These are phyloP conservation scores for Corydoras sp. DNA, from an alignment of 2,113 vertebrate genomes.

Conservation along the genomic window DNA sequence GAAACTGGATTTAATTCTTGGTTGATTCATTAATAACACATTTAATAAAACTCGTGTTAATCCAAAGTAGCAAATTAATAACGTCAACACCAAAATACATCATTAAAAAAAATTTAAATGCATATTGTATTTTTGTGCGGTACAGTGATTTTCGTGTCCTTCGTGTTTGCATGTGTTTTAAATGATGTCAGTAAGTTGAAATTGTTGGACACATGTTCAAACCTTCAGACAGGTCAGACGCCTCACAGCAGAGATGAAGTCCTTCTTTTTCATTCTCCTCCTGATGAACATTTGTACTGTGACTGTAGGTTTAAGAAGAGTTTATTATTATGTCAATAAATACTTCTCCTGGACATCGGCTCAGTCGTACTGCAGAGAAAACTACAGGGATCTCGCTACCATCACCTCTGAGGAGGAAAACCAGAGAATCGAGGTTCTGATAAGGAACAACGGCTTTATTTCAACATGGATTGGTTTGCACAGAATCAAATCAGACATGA, in stretches of 20 bases:
- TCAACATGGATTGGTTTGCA: slow-evolving; percentile 25
- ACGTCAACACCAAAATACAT: too few relatives aligned
- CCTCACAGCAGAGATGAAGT: slow-evolving; percentile 19
- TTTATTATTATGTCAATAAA: background rate
- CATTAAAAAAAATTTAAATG: too few relatives aligned
- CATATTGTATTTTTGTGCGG: too few relatives aligned
- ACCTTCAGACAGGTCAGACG: background rate
- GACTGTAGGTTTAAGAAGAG: background rate
- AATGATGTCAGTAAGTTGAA: background rate
- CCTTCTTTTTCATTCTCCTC: background rate
- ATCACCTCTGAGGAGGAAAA: background rate
- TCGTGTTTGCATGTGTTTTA: background rate
- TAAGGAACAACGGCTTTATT: too few relatives aligned
- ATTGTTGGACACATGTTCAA: background rate
- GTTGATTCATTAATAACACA: too few relatives aligned
- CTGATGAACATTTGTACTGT: background rate
- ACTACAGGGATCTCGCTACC: slow-evolving; percentile 9
- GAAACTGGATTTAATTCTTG: too few relatives aligned
- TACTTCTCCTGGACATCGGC: background rate
- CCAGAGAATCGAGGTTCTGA: background rate
- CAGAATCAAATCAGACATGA: background rate
- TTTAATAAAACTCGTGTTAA: too few relatives aligned
- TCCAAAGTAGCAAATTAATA: too few relatives aligned
- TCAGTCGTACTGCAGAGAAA: slow-evolving; percentile 1
- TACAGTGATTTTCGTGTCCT: too few relatives aligned